Evolutionary conservation across 1,140 invertebrate genomes (phyloP).

Genomic region (Drosophila yakuba): DNA sequence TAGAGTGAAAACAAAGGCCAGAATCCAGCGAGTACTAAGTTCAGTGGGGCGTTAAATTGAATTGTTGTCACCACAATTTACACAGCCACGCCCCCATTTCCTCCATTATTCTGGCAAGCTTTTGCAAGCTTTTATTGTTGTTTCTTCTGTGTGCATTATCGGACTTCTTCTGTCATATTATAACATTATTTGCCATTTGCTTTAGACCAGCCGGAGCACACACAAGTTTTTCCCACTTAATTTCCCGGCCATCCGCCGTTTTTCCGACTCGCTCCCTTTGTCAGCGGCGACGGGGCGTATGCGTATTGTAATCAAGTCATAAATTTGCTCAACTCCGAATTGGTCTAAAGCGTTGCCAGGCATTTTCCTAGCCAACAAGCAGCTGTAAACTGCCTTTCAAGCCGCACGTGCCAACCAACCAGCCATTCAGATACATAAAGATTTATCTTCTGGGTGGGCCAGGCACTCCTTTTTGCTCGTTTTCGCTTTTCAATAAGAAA

Average conservation of each 20-base stretch:
- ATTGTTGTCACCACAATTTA: slow-evolving; percentile 76
- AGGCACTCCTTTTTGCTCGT: slow-evolving; percentile 49
- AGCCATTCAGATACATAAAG: slow-evolving; percentile 39
- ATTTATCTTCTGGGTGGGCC: slow-evolving; percentile 48
- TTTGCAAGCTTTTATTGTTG: slow-evolving; percentile 9
- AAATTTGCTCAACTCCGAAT: slow-evolving; percentile 71
- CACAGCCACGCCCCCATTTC: slow-evolving; percentile 25
- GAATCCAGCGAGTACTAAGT: slow-evolving; percentile 26
- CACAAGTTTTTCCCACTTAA: slow-evolving; percentile 23
- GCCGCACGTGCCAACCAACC: slow-evolving; percentile 54
- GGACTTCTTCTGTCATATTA: slow-evolving; percentile 56
- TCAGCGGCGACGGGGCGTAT: slow-evolving; percentile 24
- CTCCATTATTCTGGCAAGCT: neutral
- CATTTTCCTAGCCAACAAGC: slow-evolving; percentile 23
- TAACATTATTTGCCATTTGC: slow-evolving; percentile 76
- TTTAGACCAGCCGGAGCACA: slow-evolving; percentile 28
- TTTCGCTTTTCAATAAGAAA: slow-evolving; percentile 75
- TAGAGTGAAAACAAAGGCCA: slow-evolving; percentile 29
- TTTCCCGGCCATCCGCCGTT: slow-evolving; percentile 32
- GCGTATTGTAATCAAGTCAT: slow-evolving; percentile 79
- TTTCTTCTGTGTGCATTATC: slow-evolving; percentile 37
- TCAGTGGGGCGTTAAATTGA: slow-evolving; percentile 79
- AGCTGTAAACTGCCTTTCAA: slow-evolving; percentile 54
- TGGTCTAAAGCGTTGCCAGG: slow-evolving; percentile 63
- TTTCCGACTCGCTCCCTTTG: slow-evolving; percentile 12